Percentiles rank a stretch among this genome's conserved stretches.
Evolutionary conservation across 2,888 invertebrate species (phyloP).

Genomic region (Steinernema carpocapsae): DNA sequence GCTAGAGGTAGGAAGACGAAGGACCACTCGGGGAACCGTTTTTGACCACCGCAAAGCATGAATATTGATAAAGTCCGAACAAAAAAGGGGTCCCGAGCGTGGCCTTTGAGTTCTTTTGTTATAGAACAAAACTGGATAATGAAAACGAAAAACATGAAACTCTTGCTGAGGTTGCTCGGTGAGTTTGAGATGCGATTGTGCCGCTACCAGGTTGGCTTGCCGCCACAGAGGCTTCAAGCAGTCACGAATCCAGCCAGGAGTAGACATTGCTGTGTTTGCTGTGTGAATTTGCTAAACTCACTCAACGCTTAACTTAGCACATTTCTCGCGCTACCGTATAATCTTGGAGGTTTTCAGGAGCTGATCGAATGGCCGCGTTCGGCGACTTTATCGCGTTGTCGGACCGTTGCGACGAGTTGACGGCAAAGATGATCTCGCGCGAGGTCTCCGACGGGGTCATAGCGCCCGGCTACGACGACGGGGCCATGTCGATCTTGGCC

Average conservation of each 20-base stretch:
- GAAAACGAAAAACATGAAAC: conserved; percentile 40
- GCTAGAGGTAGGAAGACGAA: conserved; percentile 46
- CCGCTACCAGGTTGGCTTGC: conserved; percentile 6
- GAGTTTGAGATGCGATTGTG: conserved; percentile 26
- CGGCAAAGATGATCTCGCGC: conserved; percentile 86
- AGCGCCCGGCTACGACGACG: conserved; percentile 85
- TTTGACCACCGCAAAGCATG: not conserved
- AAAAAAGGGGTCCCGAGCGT: not conserved
- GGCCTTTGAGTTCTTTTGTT: conserved; percentile 21
- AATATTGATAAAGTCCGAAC: conserved; percentile 10
- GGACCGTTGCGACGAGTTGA: conserved; percentile 85
- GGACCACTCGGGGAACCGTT: too few relatives aligned
- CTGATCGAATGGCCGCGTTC: conserved; percentile 98
- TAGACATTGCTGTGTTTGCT: conserved; percentile 35
- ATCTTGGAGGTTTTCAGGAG: conserved; percentile 73
- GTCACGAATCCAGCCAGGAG: not conserved
- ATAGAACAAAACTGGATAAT: conserved; percentile 53
- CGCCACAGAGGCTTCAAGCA: not conserved
- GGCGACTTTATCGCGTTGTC: conserved; percentile 96
- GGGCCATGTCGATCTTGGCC: conserved; percentile 83
- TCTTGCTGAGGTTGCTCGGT: conserved; percentile 38
- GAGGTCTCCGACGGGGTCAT: conserved; percentile 98
- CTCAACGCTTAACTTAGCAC: conserved; percentile 3
- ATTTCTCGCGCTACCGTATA: not conserved
- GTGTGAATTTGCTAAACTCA: not conserved